phyloP scores from a whole-genome alignment of 2,888 invertebrate genomes.

The Agrypnus murinus region DNA sequence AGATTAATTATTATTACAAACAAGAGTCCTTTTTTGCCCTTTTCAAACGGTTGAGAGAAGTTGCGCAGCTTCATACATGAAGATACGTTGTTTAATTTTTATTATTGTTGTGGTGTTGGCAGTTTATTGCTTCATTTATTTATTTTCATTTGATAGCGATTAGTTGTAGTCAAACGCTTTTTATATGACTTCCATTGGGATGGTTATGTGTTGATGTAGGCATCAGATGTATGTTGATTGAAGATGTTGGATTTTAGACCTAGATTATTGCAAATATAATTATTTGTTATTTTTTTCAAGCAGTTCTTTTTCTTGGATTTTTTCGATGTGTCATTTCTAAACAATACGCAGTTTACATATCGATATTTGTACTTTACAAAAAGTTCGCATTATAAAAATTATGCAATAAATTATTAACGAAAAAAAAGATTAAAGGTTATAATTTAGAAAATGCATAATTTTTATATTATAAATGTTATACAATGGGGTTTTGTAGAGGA shows the following conservation, averaged over 20 bases:
- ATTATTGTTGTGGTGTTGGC: too few species aligned
- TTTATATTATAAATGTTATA: slow-evolving; percentile 49
- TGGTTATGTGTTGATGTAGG: slow-evolving; percentile 49
- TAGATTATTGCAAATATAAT: slow-evolving; percentile 57
- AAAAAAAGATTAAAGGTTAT: not conserved
- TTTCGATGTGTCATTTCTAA: slow-evolving; percentile 14
- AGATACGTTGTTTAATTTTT: too few species aligned
- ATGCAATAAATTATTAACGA: slow-evolving; percentile 9
- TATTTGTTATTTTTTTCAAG: slow-evolving; percentile 37
- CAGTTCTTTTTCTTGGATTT: slow-evolving; percentile 18
- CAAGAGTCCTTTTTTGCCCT: slow-evolving; percentile 1
- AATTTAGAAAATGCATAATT: slow-evolving; percentile 34
- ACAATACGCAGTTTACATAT: not conserved
- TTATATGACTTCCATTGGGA: slow-evolving; percentile 46
- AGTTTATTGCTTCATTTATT: not conserved
- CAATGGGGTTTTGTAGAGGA: slow-evolving; percentile 31
- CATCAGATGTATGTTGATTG: slow-evolving; percentile 36
- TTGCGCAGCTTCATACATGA: too few species aligned
- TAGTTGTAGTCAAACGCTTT: slow-evolving; percentile 18
- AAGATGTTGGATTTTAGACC: slow-evolving; percentile 54
- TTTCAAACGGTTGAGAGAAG: not conserved
- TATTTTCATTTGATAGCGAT: slow-evolving; percentile 24
- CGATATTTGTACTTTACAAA: too few species aligned
- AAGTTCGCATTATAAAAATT: slow-evolving; percentile 39
- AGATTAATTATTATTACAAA: not conserved